A percentile compares a stretch with the other conserved stretches of the same genome.
phyloP scores from a whole-genome alignment of 1,140 invertebrate genomes.

The Aphidius gifuensis region DNA sequence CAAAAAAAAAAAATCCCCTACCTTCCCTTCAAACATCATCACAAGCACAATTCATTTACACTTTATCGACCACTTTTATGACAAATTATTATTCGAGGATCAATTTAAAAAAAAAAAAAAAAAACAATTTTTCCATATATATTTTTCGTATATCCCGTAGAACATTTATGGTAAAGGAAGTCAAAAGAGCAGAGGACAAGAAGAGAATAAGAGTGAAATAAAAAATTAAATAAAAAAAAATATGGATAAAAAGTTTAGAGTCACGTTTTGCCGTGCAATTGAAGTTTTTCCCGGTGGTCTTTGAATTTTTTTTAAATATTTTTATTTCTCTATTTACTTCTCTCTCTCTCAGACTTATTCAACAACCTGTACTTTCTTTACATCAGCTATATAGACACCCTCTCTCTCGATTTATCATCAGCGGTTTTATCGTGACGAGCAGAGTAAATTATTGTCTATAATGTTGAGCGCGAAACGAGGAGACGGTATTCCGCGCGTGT shows the following conservation, averaged over 20 bases:
- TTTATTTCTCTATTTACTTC: too few species aligned
- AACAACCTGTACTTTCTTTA: too few species aligned
- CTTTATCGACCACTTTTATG: too few species aligned
- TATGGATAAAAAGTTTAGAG: background rate
- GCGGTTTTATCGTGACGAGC: constrained; percentile 17
- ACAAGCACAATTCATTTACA: too few species aligned
- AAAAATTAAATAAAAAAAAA: constrained; percentile 1
- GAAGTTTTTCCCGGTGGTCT: constrained; percentile 8
- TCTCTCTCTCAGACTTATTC: too few species aligned
- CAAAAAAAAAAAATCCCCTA: background rate
- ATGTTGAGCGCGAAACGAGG: constrained; percentile 30
- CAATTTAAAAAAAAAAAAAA: too few species aligned
- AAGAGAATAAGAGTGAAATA: too few species aligned
- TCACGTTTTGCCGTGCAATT: constrained; percentile 2
- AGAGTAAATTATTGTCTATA: constrained; percentile 8
- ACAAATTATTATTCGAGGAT: too few species aligned
- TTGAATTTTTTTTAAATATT: background rate
- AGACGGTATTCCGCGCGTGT: background rate
- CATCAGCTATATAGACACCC: too few species aligned
- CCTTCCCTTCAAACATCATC: too few species aligned
- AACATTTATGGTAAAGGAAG: too few species aligned
- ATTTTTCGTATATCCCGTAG: background rate
- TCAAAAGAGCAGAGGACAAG: too few species aligned
- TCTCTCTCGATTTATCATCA: background rate
- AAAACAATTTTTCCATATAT: background rate